These are phyloP conservation scores for Chaunax sp. DNA, from an alignment of 2,797 vertebrate species.

Conservation along the genomic window DNA sequence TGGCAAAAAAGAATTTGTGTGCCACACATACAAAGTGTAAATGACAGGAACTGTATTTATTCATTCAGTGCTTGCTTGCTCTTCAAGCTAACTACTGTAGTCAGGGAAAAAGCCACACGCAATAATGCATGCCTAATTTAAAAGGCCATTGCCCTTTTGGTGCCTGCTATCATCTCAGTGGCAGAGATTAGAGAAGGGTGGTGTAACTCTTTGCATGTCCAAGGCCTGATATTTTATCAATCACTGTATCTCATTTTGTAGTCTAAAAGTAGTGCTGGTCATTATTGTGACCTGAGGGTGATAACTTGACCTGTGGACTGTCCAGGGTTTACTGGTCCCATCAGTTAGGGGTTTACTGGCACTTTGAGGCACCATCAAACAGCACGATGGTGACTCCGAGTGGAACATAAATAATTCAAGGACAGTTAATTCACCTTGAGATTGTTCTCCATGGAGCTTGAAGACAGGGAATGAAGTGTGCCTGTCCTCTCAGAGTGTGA, in stretches of 20 bases:
- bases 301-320: conserved; percentile 49
- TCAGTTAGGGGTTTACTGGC: conserved; percentile 45
- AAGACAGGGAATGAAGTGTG: conserved; percentile 34
- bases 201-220: conserved; percentile 20
- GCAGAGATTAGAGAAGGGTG: conserved; percentile 44
- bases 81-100: conserved; percentile 50
- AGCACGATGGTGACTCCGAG: conserved; percentile 37
- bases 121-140: conserved; percentile 67
- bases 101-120: conserved; percentile 52
- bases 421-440: conserved; percentile 76
- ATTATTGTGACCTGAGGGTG: conserved; percentile 43
- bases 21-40: conserved; percentile 20
- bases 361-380: conserved; percentile 54
- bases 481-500: conserved; percentile 10
- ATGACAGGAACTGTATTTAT: conserved; percentile 47
- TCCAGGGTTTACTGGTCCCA: conserved; percentile 44
- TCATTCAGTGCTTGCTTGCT: conserved; percentile 32
- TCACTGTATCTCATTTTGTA: conserved; percentile 45
- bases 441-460: conserved; percentile 42
- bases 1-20: conserved; percentile 22
- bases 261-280: conserved; percentile 33
- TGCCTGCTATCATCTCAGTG: conserved; percentile 33
- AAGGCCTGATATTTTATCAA: conserved; percentile 50
- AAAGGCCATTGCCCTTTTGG: conserved; percentile 61
- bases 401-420: conserved; percentile 76